phyloP scores from a whole-genome alignment of 2,888 invertebrate species.

The Drosophila mayaguana region DNA sequence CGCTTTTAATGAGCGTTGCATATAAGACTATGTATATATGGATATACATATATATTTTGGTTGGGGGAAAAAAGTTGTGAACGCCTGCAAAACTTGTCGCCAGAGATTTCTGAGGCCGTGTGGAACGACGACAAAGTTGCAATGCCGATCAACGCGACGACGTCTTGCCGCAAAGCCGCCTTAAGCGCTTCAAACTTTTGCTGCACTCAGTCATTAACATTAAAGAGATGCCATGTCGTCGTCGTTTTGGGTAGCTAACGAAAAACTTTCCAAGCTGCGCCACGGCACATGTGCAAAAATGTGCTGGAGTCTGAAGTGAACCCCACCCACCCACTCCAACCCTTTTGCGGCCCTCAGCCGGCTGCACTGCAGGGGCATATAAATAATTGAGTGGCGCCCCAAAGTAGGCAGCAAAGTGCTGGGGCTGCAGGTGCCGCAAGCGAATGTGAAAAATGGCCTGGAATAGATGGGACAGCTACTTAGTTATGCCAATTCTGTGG shows the following conservation, averaged over 20 bases:
- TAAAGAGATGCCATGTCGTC: conserved; percentile 70
- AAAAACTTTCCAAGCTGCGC: conserved; percentile 30
- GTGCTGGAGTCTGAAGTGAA: conserved; percentile 8
- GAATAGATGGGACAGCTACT: conserved; percentile 29
- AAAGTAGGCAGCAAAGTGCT: conserved; percentile 67
- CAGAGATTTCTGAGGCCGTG: conserved; percentile 48
- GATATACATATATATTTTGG: neutral
- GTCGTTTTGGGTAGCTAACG: conserved; percentile 22
- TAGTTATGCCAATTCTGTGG: conserved; percentile 67
- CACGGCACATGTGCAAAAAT: conserved; percentile 39
- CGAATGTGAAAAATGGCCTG: conserved; percentile 30
- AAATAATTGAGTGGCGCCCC: conserved; percentile 76
- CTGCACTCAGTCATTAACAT: conserved; percentile 74
- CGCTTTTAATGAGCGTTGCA: conserved; percentile 72
- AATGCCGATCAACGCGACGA: conserved; percentile 37
- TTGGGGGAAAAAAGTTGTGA: conserved; percentile 33
- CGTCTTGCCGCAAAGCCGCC: conserved; percentile 71
- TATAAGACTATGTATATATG: conserved; percentile 17
- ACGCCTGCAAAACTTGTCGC: conserved; percentile 60
- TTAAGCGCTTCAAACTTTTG: conserved; percentile 69
- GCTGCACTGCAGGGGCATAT: conserved; percentile 69
- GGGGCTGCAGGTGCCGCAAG: conserved; percentile 61
- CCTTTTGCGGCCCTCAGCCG: neutral
- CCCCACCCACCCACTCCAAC: too few species aligned
- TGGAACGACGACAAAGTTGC: conserved; percentile 55